phyloP scores from a whole-genome alignment of 2,113 vertebrate species.

The Apistogramma diplotaenia region DNA sequence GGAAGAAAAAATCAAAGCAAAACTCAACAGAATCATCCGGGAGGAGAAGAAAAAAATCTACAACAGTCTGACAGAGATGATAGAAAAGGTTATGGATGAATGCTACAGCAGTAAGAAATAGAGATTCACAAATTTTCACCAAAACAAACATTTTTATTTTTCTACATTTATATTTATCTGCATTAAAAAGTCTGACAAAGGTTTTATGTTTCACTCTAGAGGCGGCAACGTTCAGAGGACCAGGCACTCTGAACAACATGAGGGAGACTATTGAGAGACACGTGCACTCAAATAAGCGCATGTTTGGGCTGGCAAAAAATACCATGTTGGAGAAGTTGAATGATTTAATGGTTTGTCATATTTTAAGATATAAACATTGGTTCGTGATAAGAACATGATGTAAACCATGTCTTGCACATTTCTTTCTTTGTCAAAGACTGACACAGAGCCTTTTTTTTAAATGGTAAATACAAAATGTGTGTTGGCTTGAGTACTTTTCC shows the following conservation, averaged over 20 bases:
- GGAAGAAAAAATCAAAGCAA: neutral
- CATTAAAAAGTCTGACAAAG: neutral
- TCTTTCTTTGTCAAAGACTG: neutral
- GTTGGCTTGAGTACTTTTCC: neutral
- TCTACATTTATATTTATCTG: neutral
- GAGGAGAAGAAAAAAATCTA: conserved; percentile 42
- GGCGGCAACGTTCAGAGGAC: neutral
- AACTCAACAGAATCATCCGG: neutral
- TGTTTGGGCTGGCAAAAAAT: neutral
- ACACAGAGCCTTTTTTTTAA: neutral
- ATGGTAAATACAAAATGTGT: neutral
- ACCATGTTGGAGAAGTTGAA: neutral
- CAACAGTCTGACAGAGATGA: conserved; percentile 5
- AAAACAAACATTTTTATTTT: neutral
- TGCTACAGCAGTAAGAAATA: conserved; percentile 33
- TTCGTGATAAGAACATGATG: neutral
- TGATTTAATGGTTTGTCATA: neutral
- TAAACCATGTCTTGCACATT: neutral
- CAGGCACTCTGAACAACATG: neutral
- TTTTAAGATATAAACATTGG: neutral
- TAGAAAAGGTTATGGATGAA: conserved; percentile 10
- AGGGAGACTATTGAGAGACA: neutral
- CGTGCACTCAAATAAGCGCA: neutral
- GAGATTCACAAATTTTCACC: neutral
- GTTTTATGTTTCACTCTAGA: neutral